These are phyloP conservation scores for Papilio gigon DNA, from an alignment of 2,888 invertebrate species.

Conservation along the genomic window DNA sequence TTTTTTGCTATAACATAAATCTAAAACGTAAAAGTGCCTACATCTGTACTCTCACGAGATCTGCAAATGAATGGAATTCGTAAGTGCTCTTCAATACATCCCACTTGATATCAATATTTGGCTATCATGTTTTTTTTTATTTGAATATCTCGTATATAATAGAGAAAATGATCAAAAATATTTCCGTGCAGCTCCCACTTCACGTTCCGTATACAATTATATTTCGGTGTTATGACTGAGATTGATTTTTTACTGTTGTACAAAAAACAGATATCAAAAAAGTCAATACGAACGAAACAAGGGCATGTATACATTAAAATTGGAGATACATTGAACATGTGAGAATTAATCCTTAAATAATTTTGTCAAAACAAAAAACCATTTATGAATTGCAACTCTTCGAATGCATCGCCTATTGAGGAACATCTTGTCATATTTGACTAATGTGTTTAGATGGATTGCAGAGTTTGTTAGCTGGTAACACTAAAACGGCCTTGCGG, in stretches of 20 bases:
- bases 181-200: slow-evolving; percentile 21
- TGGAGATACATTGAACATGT: neutral
- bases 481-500: too few relatives aligned
- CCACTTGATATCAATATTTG: slow-evolving; percentile 61
- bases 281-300: neutral
- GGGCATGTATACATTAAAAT: neutral
- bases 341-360: neutral
- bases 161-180: slow-evolving; percentile 21
- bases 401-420: too few relatives aligned
- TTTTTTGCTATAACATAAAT: neutral
- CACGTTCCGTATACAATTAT: slow-evolving; percentile 4
- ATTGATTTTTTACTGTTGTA: neutral
- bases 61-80: slow-evolving; percentile 59
- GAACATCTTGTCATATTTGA: too few relatives aligned
- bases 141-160: slow-evolving; percentile 22
- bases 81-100: slow-evolving; percentile 58
- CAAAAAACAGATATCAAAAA: neutral
- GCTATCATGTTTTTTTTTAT: slow-evolving; percentile 45
- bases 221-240: neutral
- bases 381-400: too few relatives aligned
- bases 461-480: too few relatives aligned
- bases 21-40: slow-evolving; percentile 3
- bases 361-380: neutral
- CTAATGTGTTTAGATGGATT: too few relatives aligned
- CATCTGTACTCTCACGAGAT: slow-evolving; percentile 28